Base-by-base conservation (phyloP, 2,797 vertebrate species). In the Halcyon leucocephala region DNA sequence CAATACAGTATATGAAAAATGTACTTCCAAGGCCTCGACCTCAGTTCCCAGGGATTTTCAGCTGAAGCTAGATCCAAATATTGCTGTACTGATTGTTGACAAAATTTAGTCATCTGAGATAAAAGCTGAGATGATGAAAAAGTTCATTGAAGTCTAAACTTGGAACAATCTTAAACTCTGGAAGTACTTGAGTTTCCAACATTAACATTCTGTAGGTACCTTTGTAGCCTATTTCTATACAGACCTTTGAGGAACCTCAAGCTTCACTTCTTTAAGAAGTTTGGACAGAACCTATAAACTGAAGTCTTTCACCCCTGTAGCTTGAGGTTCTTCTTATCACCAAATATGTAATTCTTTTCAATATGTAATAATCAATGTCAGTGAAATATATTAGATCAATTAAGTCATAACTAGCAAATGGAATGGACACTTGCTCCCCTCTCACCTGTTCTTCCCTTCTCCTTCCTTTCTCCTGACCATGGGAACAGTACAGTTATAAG, bases 61-160 rank as follows among this genome's bases (percentile, higher is more conserved):
- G 49, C 19, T 44, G 14, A 78, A 10, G 14, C 3, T 28, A 19
- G 7, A 66, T 39, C 10, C 37, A 72, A 51, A 80, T 37, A 44
- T 2, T 48, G n/a, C 39, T 72, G 37, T 5, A 12, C 28, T 80
- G 54, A 67, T 0, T 0, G 9, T 15, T 19, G 54, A 39, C 21
- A 82, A 24, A 69, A 42, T 94, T 69, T 9, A 76, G 20, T 10
- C 14, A 65, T 35, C 25, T 19, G 35, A 76, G 8, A 48, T 48
- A 57, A 69, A 92, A 94, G 42, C 3, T 3, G 7, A 79, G 11
- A 42, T 7, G 3, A 28, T n/a, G 4, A 69, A 42, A 72, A 52
- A 71, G 14, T 33, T 70, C 8, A 41, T 1, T 82, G 12, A 82
- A 51, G 29, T 54, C 25, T 42, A 42, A 60, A 42, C 44, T 42